Evolutionary conservation across 2,888 invertebrate species (phyloP).

Genomic region (Parnassius orleans): DNA sequence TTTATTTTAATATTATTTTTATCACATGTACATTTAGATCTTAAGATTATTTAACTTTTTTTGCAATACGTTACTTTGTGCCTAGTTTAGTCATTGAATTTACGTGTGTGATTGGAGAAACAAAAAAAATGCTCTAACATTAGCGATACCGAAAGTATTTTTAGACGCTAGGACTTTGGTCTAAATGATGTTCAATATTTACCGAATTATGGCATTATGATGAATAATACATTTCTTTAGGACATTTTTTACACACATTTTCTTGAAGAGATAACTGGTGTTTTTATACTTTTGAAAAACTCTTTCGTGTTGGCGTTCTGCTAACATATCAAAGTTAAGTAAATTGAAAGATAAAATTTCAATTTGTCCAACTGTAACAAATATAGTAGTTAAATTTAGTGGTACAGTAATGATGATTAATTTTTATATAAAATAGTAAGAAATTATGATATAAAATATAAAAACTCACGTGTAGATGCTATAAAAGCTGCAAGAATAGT

Average conservation of each 20-base stretch:
- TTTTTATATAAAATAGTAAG: too few species aligned
- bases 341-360: slow-evolving; percentile 71
- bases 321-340: slow-evolving; percentile 58
- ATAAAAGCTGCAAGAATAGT: slow-evolving; percentile 73
- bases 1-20: too few species aligned
- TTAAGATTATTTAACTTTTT: too few species aligned
- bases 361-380: slow-evolving; percentile 72
- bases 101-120: too few species aligned
- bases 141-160: too few species aligned
- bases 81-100: too few species aligned
- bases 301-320: slow-evolving; percentile 25
- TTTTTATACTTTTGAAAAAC: slow-evolving; percentile 10
- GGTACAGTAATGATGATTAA: too few species aligned
- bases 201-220: slow-evolving; percentile 72
- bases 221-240: slow-evolving; percentile 67
- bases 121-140: too few species aligned
- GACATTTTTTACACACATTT: slow-evolving; percentile 46
- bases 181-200: slow-evolving; percentile 25
- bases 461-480: slow-evolving; percentile 63
- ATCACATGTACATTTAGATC: too few species aligned
- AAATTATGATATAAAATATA: too few species aligned
- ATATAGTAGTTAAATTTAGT: slow-evolving; percentile 1
- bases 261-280: neutral
- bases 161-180: too few species aligned
- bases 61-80: too few species aligned